A percentile compares a stretch with the other conserved stretches of the same genome.
Conservation (phyloP, 2,113 vertebrate genomes). For the Rhinogobius similis region DNA sequence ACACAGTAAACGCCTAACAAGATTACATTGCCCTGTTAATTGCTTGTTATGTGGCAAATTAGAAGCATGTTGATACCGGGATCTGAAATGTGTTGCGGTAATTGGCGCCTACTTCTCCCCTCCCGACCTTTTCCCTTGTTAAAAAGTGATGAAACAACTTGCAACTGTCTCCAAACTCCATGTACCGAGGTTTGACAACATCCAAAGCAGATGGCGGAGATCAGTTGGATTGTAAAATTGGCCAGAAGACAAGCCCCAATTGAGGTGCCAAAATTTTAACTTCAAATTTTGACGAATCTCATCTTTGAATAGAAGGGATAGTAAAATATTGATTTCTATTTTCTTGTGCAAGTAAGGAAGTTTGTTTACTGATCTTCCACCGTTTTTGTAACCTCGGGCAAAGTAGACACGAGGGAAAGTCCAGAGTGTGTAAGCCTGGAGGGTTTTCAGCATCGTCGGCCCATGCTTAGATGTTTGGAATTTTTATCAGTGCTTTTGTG, state of each 20-base stretch:
- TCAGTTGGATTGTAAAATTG: slow-evolving; percentile 16
- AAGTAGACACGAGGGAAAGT: slow-evolving; percentile 24
- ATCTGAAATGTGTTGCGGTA: background rate
- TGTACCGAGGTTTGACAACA: slow-evolving; percentile 20
- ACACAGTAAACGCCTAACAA: background rate
- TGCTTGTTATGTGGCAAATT: slow-evolving; percentile 12
- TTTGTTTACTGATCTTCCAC: slow-evolving; percentile 27
- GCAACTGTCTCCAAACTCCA: slow-evolving; percentile 7
- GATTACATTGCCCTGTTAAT: background rate
- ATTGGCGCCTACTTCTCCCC: background rate
- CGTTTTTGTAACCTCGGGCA: slow-evolving; percentile 16
- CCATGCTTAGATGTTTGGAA: slow-evolving; percentile 4
- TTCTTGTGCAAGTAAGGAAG: background rate
- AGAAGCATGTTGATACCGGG: background rate
- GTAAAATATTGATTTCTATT: background rate
- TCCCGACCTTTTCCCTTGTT: slow-evolving; percentile 8
- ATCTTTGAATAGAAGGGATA: no score
- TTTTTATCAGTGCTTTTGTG: background rate
- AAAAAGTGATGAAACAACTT: slow-evolving; percentile 37
- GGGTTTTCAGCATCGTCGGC: background rate
- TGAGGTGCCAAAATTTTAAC: slow-evolving; percentile 19
- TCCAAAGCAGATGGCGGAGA: slow-evolving; percentile 33
- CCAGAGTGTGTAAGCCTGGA: slow-evolving; percentile 6
- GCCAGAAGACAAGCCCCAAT: slow-evolving; percentile 12
- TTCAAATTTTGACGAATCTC: background rate